phyloP scores from a whole-genome alignment of 2,113 vertebrate genomes.

The Bos indicus region DNA sequence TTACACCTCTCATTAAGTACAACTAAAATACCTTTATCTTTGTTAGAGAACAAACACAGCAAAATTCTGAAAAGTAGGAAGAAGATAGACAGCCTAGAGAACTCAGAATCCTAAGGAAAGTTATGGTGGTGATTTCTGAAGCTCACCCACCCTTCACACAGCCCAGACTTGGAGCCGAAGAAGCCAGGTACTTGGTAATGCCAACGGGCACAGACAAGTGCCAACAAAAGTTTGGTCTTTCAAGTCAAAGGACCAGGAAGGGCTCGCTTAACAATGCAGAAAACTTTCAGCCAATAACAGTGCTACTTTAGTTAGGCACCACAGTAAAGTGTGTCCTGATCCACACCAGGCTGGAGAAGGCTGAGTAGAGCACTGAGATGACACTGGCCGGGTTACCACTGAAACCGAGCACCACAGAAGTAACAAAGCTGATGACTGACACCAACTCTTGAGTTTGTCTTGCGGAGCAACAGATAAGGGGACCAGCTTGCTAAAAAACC shows the following conservation, averaged over 20 bases:
- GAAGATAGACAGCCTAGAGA: not conserved
- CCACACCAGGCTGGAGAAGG: not conserved
- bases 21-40: not conserved
- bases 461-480: not conserved
- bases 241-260: not conserved
- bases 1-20: not conserved
- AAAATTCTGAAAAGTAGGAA: not conserved
- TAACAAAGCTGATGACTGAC: not conserved
- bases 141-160: not conserved
- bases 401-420: not conserved
- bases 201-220: not conserved
- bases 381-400: no score
- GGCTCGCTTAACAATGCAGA: fast-evolving
- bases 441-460: not conserved
- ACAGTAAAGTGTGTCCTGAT: not conserved
- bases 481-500: not conserved
- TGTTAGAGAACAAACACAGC: not conserved
- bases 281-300: not conserved
- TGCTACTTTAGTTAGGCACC: not conserved
- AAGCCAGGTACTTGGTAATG: not conserved
- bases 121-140: not conserved
- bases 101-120: not conserved
- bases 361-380: not conserved
- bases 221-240: not conserved
- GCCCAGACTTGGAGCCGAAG: not conserved